These are phyloP conservation scores for Meghimatium bilineatum DNA, from an alignment of 2,888 invertebrate genomes.

Conservation along the genomic window DNA sequence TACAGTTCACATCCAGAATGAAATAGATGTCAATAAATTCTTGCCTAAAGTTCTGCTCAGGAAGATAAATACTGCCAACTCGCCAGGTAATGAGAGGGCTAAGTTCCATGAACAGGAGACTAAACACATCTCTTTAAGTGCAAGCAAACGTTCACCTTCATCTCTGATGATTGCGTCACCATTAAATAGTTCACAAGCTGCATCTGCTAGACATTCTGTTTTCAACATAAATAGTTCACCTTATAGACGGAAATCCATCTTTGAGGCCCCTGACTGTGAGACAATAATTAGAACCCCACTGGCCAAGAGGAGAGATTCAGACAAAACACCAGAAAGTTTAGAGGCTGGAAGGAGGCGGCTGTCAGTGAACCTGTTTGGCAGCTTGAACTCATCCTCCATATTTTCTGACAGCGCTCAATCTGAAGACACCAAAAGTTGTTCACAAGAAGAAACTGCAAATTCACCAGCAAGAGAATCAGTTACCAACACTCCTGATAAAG, in stretches of 20 bases:
- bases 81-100: not conserved
- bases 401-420: not conserved
- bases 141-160: not conserved
- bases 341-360: constrained; percentile 41
- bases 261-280: constrained; percentile 44
- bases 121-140: not conserved
- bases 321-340: constrained; percentile 46
- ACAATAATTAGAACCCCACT: constrained; percentile 33
- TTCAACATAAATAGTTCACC: constrained; percentile 22
- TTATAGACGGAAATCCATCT: constrained; percentile 39
- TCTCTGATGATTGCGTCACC: not conserved
- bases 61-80: not conserved
- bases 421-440: not conserved
- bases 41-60: not conserved
- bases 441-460: not conserved
- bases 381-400: not conserved
- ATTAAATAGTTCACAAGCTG: not conserved
- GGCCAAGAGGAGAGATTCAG: constrained; percentile 39
- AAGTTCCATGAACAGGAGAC: not conserved
- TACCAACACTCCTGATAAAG: not conserved
- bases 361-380: constrained; percentile 42
- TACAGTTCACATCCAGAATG: not conserved
- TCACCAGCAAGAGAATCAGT: not conserved
- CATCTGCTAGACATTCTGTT: not conserved
- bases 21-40: not conserved